Percentiles rank a stretch among this genome's conserved stretches.
phyloP scores from a whole-genome alignment of 2,888 invertebrate species.

The Actias luna region DNA sequence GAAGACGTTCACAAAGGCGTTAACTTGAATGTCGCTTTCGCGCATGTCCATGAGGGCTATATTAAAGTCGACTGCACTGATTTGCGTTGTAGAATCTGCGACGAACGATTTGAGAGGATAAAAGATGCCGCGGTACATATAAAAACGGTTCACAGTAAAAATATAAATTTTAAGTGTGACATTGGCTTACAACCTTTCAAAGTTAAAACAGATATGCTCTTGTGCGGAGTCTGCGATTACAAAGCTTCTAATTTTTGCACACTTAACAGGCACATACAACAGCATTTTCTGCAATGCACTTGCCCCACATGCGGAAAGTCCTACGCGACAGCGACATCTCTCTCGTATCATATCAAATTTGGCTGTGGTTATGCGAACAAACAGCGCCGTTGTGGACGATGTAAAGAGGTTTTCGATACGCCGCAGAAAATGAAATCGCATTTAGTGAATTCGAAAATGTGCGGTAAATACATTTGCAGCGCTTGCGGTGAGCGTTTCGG shows the following conservation, averaged over 20 bases:
- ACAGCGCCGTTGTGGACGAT: slow-evolving; percentile 24
- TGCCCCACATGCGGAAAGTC: slow-evolving; percentile 19
- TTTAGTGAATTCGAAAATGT: slow-evolving; percentile 30
- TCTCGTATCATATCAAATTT: slow-evolving; percentile 18
- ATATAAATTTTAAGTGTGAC: slow-evolving; percentile 11
- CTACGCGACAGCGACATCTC: slow-evolving; percentile 28
- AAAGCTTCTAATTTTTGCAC: slow-evolving; percentile 47
- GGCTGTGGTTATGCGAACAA: slow-evolving; percentile 14
- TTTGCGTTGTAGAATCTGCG: slow-evolving; percentile 39
- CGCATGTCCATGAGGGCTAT: slow-evolving; percentile 34
- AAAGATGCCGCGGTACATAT: slow-evolving; percentile 36
- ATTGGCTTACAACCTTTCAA: slow-evolving; percentile 18
- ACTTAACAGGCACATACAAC: slow-evolving; percentile 51
- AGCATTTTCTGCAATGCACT: slow-evolving; percentile 50
- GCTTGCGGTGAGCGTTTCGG: slow-evolving; percentile 36
- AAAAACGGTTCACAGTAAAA: slow-evolving; percentile 22
- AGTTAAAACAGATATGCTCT: slow-evolving; percentile 20
- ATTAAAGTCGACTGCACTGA: slow-evolving; percentile 43
- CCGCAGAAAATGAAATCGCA: slow-evolving; percentile 38
- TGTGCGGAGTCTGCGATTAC: slow-evolving; percentile 46
- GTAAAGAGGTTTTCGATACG: slow-evolving; percentile 22
- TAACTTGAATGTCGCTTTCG: slow-evolving; percentile 33
- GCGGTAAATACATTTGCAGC: slow-evolving; percentile 38
- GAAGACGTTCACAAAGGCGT: slow-evolving; percentile 34
- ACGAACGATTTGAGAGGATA: slow-evolving; percentile 24